Base-by-base conservation (phyloP, 2,797 vertebrate genomes). In the Chelon auratus region DNA sequence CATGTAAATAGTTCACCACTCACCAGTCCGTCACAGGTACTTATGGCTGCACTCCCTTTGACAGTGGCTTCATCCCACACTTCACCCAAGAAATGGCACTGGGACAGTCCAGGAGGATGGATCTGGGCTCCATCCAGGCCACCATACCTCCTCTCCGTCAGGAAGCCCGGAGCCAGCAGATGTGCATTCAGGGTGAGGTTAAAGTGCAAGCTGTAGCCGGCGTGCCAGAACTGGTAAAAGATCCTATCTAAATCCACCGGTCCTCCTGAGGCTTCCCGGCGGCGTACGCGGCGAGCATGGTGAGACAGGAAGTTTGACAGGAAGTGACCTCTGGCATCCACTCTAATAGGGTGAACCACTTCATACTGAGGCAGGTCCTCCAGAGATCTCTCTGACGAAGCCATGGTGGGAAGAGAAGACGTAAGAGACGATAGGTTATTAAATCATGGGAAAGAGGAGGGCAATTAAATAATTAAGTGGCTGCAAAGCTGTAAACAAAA, bases 21-120 rank as follows among this genome's bases (percentile, higher is more conserved):
- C 87, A 99, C 97, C 95, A 99, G 93, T 63, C 98, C 97, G 2
- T 95, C 90, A 15, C 98, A 99, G 24, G 96, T 95, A 62, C 97
- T 99, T 60, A 99, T 94, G 3, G 96, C 96, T 0, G 97, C 98
- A 17, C 83, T 90, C 2, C 98, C 97, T 0, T 81, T 87, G 13
- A 77, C 64, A 0, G 43, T 68, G 6, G 75, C 80, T 1, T 78
- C 86, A 50, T 94, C 91, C 91, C 83, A 94, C 26, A 98, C 97
- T 26, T 96, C 95, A 5, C 98, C 98, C 0, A 96, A 68, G 90
- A 97, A 97, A 12, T 97, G 93, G 86, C 98, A 99, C 48, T 89
- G 81, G 30, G 92, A 88, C 18, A 26, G 70, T 5, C 72, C 45
- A 2, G 72, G 81, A 0, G 89, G 62, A 1, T 24, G 92, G 65